Percentiles rank a stretch among this genome's conserved stretches.
Conservation (phyloP, 2,888 invertebrate species). For the Andrena hattorfiana region DNA sequence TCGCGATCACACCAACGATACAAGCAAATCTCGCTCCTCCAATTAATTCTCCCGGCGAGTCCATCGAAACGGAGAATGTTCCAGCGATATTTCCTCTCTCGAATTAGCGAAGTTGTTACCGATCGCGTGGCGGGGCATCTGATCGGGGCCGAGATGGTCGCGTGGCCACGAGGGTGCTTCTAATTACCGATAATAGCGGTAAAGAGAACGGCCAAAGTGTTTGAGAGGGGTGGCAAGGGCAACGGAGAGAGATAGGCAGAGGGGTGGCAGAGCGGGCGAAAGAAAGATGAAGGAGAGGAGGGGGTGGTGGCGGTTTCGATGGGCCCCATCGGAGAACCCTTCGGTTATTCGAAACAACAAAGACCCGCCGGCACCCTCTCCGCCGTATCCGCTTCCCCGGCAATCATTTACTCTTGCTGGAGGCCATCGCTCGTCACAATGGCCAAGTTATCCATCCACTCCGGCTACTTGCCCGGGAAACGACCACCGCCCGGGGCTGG, state of each 20-base stretch:
- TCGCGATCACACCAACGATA: background rate
- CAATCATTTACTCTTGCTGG: conserved; percentile 83
- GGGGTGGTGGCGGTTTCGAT: conserved; percentile 61
- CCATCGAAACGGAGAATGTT: conserved; percentile 21
- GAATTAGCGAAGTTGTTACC: conserved; percentile 67
- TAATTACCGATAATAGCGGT: conserved; percentile 82
- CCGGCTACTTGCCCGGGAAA: conserved; percentile 80
- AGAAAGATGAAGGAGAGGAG: conserved; percentile 42
- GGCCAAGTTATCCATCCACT: conserved; percentile 84
- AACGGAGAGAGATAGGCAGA: conserved; percentile 40
- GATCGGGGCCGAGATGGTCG: conserved; percentile 76
- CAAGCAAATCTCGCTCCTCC: conserved; percentile 39
- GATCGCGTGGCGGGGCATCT: conserved; percentile 57
- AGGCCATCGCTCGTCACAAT: conserved; percentile 83
- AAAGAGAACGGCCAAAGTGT: conserved; percentile 62
- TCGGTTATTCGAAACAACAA: conserved; percentile 84
- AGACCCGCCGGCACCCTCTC: conserved; percentile 80
- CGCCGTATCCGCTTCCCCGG: conserved; percentile 78
- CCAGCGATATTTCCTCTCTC: conserved; percentile 30
- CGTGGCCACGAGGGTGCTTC: conserved; percentile 83
- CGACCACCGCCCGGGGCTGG: conserved; percentile 76
- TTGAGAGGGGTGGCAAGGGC: conserved; percentile 30
- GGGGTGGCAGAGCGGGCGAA: conserved; percentile 25
- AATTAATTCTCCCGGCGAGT: conserved; percentile 33
- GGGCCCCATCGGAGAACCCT: conserved; percentile 78